Base-by-base conservation (phyloP, 2,888 invertebrate species). In the Scelioninae gen. 1 region DNA sequence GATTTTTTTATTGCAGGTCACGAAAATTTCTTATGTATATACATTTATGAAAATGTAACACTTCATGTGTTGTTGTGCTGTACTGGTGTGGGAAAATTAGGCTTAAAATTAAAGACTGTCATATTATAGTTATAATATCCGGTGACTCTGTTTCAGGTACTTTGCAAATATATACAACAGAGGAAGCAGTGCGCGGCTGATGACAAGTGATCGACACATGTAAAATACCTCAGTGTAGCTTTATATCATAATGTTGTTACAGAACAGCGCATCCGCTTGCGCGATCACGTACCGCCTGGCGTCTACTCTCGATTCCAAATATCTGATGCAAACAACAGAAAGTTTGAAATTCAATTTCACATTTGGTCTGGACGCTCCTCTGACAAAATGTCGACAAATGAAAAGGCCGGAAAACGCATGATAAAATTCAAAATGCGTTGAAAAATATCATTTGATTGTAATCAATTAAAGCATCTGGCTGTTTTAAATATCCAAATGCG, bases 221-320 rank as follows among this genome's bases (percentile, higher is more conserved):
- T 38, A 77, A 74, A 78, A 49, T 68, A 34, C 45, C 49, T 10
- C 43, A 11, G 65, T 51, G 34, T 76, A 78, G 75, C 77, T 72
- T 83, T 69, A 75, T 69, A 78, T 58, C 63, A 83, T 91, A 91
- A 92, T 88, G 82, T 85, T 89, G 89, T 91, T 91, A 90, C 85
- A 80, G 84, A 89, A 88, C 88, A 87, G 81, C 77, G 87, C 84
- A 89, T 86, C 88, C 88, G 85, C 86, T 88, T 88, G 87, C 89
- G 86, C 88, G 88, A 91, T 91, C 45, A 90, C 40, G 88, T 87
- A 86, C 86, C 86, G 86, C 86, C 89, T 13, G 58, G 32, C 34
- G 51, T 60, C 53, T 68, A 58, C 47, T 69, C 49, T 71, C 75
- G 56, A 83, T 65, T 55, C 65, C 83, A 69, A 69, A 75, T 65